These are phyloP conservation scores for Crocallis elinguaria DNA, from an alignment of 2,888 invertebrate species.

Conservation along the genomic window DNA sequence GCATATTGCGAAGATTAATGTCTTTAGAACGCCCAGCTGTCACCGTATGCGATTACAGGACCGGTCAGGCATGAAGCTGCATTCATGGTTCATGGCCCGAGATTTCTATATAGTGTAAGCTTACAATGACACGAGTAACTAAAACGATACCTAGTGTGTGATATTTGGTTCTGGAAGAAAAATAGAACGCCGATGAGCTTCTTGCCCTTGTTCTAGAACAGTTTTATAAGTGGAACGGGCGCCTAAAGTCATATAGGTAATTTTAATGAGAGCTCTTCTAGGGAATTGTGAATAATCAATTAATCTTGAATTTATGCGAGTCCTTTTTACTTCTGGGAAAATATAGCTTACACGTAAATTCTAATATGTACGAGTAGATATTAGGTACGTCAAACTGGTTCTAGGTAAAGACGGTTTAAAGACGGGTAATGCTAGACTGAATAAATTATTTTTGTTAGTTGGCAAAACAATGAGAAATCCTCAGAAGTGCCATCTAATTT, in stretches of 20 bases:
- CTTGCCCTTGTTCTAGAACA: too few relatives aligned
- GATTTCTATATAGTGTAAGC: not conserved
- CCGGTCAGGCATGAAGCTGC: conserved; percentile 21
- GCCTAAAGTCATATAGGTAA: too few relatives aligned
- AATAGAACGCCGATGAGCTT: too few relatives aligned
- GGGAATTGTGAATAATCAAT: too few relatives aligned
- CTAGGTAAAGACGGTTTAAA: not conserved
- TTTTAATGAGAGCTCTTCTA: too few relatives aligned
- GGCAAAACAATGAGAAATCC: conserved; percentile 32
- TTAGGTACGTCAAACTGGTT: not conserved
- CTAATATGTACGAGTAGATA: too few relatives aligned
- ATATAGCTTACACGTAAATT: conserved; percentile 2
- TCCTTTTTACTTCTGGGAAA: not conserved
- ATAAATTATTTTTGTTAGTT: conserved; percentile 24
- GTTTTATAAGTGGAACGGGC: too few relatives aligned
- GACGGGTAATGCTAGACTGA: conserved; percentile 1
- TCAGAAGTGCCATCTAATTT: conserved; percentile 21
- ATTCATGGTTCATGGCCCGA: conserved; percentile 9
- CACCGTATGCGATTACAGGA: conserved; percentile 7
- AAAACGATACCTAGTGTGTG: too few relatives aligned
- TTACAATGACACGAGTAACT: not conserved
- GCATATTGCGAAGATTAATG: not conserved
- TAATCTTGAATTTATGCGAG: too few relatives aligned
- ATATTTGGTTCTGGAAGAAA: too few relatives aligned
- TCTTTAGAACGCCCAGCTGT: conserved; percentile 5